These are phyloP conservation scores for Pangasius macronema DNA, from an alignment of 2,797 vertebrate species.

Conservation along the genomic window DNA sequence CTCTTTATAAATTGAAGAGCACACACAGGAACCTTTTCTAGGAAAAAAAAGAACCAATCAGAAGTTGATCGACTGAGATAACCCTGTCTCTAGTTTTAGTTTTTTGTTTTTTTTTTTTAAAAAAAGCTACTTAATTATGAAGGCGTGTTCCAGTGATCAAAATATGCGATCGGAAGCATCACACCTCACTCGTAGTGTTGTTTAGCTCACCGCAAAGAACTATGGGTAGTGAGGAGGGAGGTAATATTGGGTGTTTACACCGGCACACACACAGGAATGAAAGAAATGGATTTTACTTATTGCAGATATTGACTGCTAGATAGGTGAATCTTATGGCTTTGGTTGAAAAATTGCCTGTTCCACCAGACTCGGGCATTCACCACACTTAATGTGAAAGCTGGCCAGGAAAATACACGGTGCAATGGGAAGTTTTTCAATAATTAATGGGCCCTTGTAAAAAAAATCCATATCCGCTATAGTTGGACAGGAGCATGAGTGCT, in stretches of 20 bases:
- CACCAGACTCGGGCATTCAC: slow-evolving; percentile 44
- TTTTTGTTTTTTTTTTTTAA: too few species aligned
- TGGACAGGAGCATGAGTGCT: slow-evolving; percentile 24
- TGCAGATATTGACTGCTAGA: slow-evolving; percentile 69
- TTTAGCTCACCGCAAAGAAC: not conserved
- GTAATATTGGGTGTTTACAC: slow-evolving; percentile 58
- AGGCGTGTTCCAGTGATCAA: not conserved
- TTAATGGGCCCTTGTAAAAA: slow-evolving; percentile 46
- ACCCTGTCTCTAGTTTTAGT: not conserved
- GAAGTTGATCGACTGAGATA: not conserved
- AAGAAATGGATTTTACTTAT: slow-evolving; percentile 59
- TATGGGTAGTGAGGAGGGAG: not conserved
- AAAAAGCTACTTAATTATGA: not conserved
- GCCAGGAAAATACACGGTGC: slow-evolving; percentile 40
- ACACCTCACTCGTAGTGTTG: not conserved
- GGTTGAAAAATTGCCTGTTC: slow-evolving; percentile 62
- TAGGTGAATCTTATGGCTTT: slow-evolving; percentile 61
- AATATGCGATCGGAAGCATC: not conserved
- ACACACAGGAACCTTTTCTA: not conserved
- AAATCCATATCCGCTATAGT: slow-evolving; percentile 50
- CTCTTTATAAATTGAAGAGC: not conserved
- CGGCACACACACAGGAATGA: slow-evolving; percentile 58
- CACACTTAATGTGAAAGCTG: slow-evolving; percentile 34
- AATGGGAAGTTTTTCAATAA: slow-evolving; percentile 51
- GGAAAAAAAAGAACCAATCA: slow-evolving; percentile 19